Conservation (phyloP, 2,888 invertebrate species). For the Philopedon plagiatum region DNA sequence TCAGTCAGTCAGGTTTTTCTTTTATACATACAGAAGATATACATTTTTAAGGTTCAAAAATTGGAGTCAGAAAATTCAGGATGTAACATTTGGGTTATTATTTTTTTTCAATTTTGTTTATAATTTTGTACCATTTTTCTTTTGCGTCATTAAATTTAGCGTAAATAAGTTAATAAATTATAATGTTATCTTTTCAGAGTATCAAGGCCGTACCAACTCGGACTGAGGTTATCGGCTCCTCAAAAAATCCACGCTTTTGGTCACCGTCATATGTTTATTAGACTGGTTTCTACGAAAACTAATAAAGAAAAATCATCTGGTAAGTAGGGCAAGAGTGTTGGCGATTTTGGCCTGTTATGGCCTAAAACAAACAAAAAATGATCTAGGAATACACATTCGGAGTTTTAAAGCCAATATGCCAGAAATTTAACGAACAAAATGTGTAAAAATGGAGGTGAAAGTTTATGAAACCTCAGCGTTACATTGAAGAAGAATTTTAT, state of each 20-base stretch:
- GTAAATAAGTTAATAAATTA: not conserved
- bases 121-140: not conserved
- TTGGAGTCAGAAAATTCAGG: too few relatives aligned
- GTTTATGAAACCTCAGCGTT: too few relatives aligned
- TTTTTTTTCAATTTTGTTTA: not conserved
- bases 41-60: too few relatives aligned
- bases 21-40: too few relatives aligned
- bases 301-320: conserved; percentile 31
- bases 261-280: conserved; percentile 10
- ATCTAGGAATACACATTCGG: too few relatives aligned
- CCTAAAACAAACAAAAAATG: too few relatives aligned
- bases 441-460: too few relatives aligned
- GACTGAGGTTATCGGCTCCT: conserved; percentile 23
- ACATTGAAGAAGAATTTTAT: too few relatives aligned
- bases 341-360: too few relatives aligned
- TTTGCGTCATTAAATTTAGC: conserved; percentile 12
- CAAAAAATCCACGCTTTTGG: conserved; percentile 15
- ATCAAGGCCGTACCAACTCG: conserved; percentile 31
- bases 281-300: conserved; percentile 21
- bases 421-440: too few relatives aligned
- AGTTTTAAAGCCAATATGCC: too few relatives aligned
- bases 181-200: conserved; percentile 35
- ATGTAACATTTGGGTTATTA: not conserved
- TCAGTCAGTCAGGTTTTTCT: too few relatives aligned
- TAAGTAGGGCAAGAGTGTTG: conserved; percentile 21